These are phyloP conservation scores for Brachionus koreanus DNA, from an alignment of 1,140 invertebrate species.

Conservation along the genomic window DNA sequence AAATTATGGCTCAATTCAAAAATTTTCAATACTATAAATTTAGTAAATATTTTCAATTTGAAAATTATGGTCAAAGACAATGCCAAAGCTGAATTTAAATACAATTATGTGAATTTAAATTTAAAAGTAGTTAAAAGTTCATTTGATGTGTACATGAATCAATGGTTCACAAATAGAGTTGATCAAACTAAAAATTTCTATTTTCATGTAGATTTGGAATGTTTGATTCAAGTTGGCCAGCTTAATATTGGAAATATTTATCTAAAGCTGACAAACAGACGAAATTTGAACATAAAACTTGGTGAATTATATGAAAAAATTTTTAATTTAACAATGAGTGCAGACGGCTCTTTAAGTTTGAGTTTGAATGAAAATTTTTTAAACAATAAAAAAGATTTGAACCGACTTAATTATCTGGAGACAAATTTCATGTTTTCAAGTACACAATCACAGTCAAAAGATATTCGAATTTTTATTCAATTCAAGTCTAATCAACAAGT, in stretches of 20 bases:
- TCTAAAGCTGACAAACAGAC: background rate
- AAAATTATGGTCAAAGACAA: conserved; percentile 11
- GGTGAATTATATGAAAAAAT: background rate
- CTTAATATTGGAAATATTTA: background rate
- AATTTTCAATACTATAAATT: background rate
- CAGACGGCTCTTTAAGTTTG: background rate
- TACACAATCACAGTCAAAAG: background rate
- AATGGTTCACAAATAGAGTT: background rate
- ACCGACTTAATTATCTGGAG: background rate
- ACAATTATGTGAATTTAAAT: background rate
- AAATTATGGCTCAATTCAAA: background rate
- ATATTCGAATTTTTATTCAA: background rate
- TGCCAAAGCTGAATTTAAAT: background rate
- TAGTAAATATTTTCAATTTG: background rate
- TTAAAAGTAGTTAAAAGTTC: background rate
- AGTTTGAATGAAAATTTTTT: conserved; percentile 8
- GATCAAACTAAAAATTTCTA: background rate
- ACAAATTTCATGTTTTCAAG: background rate
- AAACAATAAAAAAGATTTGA: background rate
- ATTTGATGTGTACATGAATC: background rate
- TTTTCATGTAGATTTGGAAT: conserved; percentile 6
- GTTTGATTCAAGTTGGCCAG: conserved; percentile 29
- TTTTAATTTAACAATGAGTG: background rate
- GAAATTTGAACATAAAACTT: background rate
- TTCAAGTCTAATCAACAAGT: background rate